phyloP scores from a whole-genome alignment of 1,140 invertebrate genomes.

The Tenebrio molitor region DNA sequence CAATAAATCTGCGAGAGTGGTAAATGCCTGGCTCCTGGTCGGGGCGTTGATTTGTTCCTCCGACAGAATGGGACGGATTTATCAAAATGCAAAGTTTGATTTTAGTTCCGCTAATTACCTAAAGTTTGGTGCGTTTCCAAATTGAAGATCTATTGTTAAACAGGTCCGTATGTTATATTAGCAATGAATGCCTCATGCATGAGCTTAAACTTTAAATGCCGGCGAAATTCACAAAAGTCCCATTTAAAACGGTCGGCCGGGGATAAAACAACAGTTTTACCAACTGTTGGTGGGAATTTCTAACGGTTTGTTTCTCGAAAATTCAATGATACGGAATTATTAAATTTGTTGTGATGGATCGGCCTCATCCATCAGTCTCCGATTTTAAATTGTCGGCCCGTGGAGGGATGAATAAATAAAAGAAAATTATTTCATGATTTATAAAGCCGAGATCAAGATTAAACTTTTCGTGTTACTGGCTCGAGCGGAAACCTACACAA shows the following conservation, averaged over 20 bases:
- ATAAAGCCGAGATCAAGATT: constrained; percentile 18
- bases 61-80: constrained; percentile 19
- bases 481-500: constrained; percentile 11
- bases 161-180: constrained; percentile 39
- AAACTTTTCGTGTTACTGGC: constrained; percentile 2
- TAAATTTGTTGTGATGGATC: constrained; percentile 34
- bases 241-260: constrained; percentile 1
- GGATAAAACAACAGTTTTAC: constrained; percentile 27
- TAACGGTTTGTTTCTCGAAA: background rate
- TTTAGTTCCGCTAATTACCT: constrained; percentile 26
- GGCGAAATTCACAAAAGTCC: background rate
- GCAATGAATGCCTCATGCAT: constrained; percentile 36
- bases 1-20: constrained; percentile 37
- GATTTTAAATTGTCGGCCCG: constrained; percentile 16
- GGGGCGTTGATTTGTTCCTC: constrained; percentile 29
- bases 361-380: constrained; percentile 12
- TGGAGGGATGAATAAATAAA: constrained; percentile 34
- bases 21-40: constrained; percentile 27
- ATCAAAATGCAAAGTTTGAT: constrained; percentile 39
- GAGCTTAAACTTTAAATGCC: constrained; percentile 23
- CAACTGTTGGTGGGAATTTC: background rate
- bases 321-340: background rate
- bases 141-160: constrained; percentile 39
- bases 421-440: constrained; percentile 39
- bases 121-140: constrained; percentile 28